Conservation (phyloP, 2,797 vertebrate genomes). For the Semaprochilodus insignis region DNA sequence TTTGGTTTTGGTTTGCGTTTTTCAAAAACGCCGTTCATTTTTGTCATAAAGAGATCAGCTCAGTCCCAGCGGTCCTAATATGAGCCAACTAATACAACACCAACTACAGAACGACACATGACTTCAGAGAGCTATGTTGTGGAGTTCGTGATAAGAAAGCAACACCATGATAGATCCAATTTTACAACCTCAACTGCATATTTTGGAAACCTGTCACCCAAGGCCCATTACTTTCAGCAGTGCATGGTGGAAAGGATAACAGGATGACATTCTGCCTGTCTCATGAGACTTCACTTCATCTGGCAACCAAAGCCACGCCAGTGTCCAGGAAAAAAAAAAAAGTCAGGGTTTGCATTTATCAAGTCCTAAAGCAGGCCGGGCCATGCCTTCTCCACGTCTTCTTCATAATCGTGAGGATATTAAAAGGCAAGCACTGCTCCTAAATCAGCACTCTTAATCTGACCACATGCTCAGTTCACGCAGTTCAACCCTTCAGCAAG, state of each 20-base stretch:
- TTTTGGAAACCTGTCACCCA: constrained; percentile 5
- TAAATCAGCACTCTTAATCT: constrained; percentile 53
- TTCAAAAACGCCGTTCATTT: too few relatives aligned
- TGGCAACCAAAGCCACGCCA: constrained; percentile 58
- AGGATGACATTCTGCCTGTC: constrained; percentile 45
- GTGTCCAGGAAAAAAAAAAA: constrained; percentile 62
- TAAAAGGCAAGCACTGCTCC: constrained; percentile 56
- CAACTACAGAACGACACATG: too few relatives aligned
- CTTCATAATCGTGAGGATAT: constrained; percentile 26
- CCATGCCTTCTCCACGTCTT: constrained; percentile 8
- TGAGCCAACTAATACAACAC: too few relatives aligned
- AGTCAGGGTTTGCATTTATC: constrained; percentile 47
- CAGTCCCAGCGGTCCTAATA: too few relatives aligned
- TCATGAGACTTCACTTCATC: constrained; percentile 65
- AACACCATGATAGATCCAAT: not conserved
- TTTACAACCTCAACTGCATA: not conserved
- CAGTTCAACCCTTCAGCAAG: constrained; percentile 71
- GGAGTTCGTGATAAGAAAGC: not conserved
- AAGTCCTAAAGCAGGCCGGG: constrained; percentile 27
- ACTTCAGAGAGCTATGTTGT: not conserved
- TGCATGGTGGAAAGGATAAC: constrained; percentile 20
- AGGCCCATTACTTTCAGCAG: constrained; percentile 21
- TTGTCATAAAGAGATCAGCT: too few relatives aligned
- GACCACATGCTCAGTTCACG: constrained; percentile 39
- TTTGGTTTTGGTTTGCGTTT: too few relatives aligned